Conservation (phyloP, 2,888 invertebrate species). For the Thera obeliscata region DNA sequence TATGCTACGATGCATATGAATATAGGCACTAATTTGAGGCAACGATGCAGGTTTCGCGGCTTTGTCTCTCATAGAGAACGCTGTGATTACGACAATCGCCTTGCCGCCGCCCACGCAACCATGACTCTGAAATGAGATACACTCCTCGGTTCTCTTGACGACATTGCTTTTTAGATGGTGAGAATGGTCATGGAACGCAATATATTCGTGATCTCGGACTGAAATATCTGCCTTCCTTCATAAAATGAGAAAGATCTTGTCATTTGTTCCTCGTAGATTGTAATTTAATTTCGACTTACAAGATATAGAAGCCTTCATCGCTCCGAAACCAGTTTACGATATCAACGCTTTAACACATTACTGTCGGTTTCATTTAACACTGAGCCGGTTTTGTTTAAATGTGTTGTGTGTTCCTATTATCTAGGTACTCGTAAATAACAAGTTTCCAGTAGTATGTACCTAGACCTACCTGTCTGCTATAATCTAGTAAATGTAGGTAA, state of each 20-base stretch:
- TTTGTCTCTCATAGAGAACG: slow-evolving; percentile 49
- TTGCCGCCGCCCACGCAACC: slow-evolving; percentile 50
- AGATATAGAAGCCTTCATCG: slow-evolving; percentile 19
- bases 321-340: slow-evolving; percentile 31
- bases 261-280: not conserved
- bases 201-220: too few species aligned
- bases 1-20: slow-evolving; percentile 55
- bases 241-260: too few species aligned
- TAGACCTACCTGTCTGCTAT: not conserved
- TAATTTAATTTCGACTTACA: not conserved
- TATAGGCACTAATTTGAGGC: slow-evolving; percentile 61
- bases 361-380: slow-evolving; percentile 35
- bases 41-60: slow-evolving; percentile 57
- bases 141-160: slow-evolving; percentile 27
- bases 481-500: slow-evolving; percentile 4
- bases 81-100: slow-evolving; percentile 56
- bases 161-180: slow-evolving; percentile 1
- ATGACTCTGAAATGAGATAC: slow-evolving; percentile 47
- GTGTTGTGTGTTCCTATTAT: slow-evolving; percentile 18
- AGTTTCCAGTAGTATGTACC: slow-evolving; percentile 10
- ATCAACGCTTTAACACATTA: slow-evolving; percentile 30
- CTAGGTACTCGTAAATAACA: slow-evolving; percentile 21
- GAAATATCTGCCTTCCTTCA: too few species aligned
- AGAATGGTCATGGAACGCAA: too few species aligned
- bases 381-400: slow-evolving; percentile 30